phyloP scores from a whole-genome alignment of 1,140 invertebrate species.

The Ectropis grisescens region DNA sequence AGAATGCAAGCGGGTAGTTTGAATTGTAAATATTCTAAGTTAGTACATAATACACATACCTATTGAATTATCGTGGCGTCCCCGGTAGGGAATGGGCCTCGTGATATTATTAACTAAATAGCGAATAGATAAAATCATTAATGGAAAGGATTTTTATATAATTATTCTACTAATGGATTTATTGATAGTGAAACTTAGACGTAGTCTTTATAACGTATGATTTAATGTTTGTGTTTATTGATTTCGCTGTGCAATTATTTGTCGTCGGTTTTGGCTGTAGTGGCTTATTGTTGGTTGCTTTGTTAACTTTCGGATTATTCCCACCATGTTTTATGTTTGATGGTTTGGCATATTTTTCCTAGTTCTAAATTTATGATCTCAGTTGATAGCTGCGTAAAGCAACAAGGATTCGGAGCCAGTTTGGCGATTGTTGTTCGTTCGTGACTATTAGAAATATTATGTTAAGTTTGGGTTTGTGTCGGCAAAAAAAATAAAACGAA shows the following conservation, averaged over 20 bases:
- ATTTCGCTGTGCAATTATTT: conserved; percentile 65
- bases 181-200: conserved; percentile 64
- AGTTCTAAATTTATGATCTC: conserved; percentile 62
- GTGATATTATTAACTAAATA: conserved; percentile 69
- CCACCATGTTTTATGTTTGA: conserved; percentile 35
- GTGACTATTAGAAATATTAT: conserved; percentile 19
- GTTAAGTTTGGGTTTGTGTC: conserved; percentile 61
- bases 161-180: conserved; percentile 67
- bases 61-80: conserved; percentile 56
- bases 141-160: conserved; percentile 68
- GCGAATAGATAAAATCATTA: conserved; percentile 66
- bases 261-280: conserved; percentile 37
- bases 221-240: conserved; percentile 60
- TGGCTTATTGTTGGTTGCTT: conserved; percentile 47
- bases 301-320: conserved; percentile 30
- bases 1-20: conserved; percentile 58
- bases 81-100: conserved; percentile 56
- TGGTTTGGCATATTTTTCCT: conserved; percentile 29
- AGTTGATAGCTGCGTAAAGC: conserved; percentile 56
- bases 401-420: conserved; percentile 41
- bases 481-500: conserved; percentile 44
- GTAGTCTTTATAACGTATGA: conserved; percentile 56
- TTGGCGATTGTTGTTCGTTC: conserved; percentile 56
- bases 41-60: no score
- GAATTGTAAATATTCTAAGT: conserved; percentile 67